Conservation (phyloP, 2,113 vertebrate species). For the Pongo abelii region DNA sequence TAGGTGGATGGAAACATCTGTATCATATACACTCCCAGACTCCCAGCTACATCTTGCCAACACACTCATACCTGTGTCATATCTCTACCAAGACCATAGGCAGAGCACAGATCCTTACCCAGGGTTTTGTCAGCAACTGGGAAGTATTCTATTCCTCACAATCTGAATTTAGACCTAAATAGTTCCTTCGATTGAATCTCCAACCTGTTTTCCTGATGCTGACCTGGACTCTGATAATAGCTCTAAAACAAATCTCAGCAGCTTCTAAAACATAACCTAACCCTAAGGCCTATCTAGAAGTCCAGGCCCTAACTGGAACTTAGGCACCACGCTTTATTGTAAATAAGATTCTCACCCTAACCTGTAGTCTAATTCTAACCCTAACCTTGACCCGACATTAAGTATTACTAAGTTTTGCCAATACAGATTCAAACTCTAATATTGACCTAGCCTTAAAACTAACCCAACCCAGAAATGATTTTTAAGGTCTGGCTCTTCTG, state of each 20-base stretch:
- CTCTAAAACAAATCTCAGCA: background rate
- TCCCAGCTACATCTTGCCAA: background rate
- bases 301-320: no score
- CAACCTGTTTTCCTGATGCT: background rate
- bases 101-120: background rate
- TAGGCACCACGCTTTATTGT: background rate
- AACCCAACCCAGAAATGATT: background rate
- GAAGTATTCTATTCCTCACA: background rate
- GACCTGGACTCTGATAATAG: background rate
- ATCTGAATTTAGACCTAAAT: background rate
- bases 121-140: background rate
- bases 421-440: background rate
- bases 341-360: background rate
- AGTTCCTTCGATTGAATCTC: background rate
- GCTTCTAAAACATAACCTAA: background rate
- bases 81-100: background rate
- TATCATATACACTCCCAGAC: background rate
- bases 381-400: background rate
- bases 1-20: background rate
- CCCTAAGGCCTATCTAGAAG: background rate
- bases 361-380: background rate
- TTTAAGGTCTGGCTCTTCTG: background rate
- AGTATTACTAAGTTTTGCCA: background rate
- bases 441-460: background rate
- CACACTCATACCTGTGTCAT: background rate